Evolutionary conservation across 2,113 vertebrate species (phyloP).

Genomic region (Bubo blakistoni): DNA sequence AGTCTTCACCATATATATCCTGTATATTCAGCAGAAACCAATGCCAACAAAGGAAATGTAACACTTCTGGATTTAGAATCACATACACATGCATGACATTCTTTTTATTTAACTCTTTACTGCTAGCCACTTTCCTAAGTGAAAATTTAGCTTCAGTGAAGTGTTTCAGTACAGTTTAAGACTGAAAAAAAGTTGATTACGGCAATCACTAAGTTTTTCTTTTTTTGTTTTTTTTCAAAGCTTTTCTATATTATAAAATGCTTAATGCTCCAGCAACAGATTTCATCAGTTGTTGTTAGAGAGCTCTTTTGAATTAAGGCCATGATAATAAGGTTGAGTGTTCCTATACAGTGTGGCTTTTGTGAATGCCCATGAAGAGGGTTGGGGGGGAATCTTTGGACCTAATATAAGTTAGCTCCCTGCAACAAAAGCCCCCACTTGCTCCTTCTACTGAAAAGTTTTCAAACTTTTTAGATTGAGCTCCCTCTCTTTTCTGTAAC

Average conservation of each 20-base stretch:
- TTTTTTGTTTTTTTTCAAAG: not conserved
- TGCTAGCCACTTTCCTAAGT: not conserved
- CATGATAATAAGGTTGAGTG: not conserved
- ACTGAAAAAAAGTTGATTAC: not conserved
- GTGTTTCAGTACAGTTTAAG: not conserved
- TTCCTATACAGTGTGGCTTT: not conserved
- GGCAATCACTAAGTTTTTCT: not conserved
- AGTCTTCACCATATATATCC: constrained; percentile 57
- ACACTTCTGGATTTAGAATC: constrained; percentile 62
- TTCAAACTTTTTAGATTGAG: not conserved
- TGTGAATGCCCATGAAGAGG: not conserved
- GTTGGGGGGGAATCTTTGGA: not conserved
- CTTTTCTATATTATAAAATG: not conserved
- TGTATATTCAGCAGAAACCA: constrained; percentile 62
- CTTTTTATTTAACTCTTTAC: constrained; percentile 57
- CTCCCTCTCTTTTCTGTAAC: not conserved
- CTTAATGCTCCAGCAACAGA: not conserved
- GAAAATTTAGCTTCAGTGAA: not conserved
- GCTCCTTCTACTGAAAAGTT: not conserved
- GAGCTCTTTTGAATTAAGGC: not conserved
- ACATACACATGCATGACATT: constrained; percentile 60
- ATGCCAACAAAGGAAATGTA: constrained; percentile 62
- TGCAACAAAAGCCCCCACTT: not conserved
- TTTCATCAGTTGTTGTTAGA: not conserved
- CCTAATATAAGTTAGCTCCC: not conserved